Evolutionary conservation across 2,888 invertebrate species (phyloP).

Genomic region (Hirtodrosophila duncani): DNA sequence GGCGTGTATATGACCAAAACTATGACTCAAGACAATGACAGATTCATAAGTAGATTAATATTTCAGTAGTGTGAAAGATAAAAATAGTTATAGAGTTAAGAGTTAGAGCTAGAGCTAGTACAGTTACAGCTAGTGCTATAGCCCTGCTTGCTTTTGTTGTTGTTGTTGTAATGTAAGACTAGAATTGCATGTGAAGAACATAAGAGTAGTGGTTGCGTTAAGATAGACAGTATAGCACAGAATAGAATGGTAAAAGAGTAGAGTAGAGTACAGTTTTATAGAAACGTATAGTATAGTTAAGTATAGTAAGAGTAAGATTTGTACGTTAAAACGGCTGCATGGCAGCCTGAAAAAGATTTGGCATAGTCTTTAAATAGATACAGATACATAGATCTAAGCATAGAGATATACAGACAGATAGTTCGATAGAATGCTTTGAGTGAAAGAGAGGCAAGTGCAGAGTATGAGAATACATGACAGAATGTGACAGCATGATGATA

Average conservation of each 20-base stretch:
- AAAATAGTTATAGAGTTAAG: slow-evolving; percentile 14
- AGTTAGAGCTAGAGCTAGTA: slow-evolving; percentile 53
- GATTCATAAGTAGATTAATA: slow-evolving; percentile 23
- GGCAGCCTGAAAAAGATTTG: slow-evolving; percentile 60
- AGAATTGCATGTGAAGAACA: slow-evolving; percentile 71
- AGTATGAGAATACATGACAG: slow-evolving; percentile 2
- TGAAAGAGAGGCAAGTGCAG: slow-evolving; percentile 4
- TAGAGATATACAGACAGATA: slow-evolving; percentile 17
- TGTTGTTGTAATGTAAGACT: slow-evolving; percentile 69
- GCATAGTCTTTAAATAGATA: slow-evolving; percentile 48
- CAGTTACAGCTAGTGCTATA: slow-evolving; percentile 34
- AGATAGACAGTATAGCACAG: slow-evolving; percentile 21
- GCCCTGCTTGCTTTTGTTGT: slow-evolving; percentile 35
- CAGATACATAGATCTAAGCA: slow-evolving; percentile 3
- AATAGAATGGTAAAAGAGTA: slow-evolving; percentile 8
- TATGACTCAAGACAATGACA: slow-evolving; percentile 56
- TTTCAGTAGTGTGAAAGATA: slow-evolving; percentile 11
- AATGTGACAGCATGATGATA: slow-evolving; percentile 7
- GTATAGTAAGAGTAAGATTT: slow-evolving; percentile 38
- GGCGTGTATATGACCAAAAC: slow-evolving; percentile 75
- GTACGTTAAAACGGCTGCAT: slow-evolving; percentile 55
- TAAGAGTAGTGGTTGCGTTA: slow-evolving; percentile 18
- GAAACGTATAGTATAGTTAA: slow-evolving; percentile 25
- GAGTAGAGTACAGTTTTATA: slow-evolving; percentile 11
- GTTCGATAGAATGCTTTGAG: slow-evolving; percentile 11